Conservation (phyloP, 2,888 invertebrate species). For the Argyra leucocephala region DNA sequence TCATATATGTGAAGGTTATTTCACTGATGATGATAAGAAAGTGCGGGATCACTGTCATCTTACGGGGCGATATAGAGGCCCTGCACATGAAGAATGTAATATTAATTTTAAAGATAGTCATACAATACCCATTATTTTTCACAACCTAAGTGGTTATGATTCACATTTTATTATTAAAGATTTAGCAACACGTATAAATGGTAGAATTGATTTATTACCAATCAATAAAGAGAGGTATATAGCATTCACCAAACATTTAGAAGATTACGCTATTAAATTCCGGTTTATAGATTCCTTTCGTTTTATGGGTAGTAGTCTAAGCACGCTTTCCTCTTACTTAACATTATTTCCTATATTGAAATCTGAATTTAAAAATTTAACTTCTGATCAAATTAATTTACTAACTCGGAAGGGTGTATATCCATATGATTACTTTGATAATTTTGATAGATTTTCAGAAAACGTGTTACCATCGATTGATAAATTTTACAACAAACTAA, state of each 20-base stretch:
- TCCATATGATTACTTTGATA: conserved; percentile 31
- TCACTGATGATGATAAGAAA: conserved; percentile 4
- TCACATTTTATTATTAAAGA: conserved; percentile 21
- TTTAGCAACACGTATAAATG: conserved; percentile 9
- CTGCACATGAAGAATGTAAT: conserved; percentile 24
- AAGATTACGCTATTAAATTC: conserved; percentile 8
- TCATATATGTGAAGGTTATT: conserved; percentile 14
- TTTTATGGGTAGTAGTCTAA: conserved; percentile 16
- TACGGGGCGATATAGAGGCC: conserved; percentile 21
- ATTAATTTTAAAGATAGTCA: conserved; percentile 20
- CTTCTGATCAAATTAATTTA: conserved; percentile 20
- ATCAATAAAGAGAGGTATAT: neutral
- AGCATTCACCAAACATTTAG: neutral
- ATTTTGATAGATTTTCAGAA: conserved; percentile 22
- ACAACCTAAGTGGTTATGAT: conserved; percentile 26
- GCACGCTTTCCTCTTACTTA: conserved; percentile 12
- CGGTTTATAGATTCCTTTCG: conserved; percentile 19
- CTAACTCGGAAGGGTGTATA: conserved; percentile 30
- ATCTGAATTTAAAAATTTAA: neutral
- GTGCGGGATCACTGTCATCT: conserved; percentile 23
- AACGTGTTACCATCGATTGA: conserved; percentile 21
- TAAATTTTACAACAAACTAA: conserved; percentile 25
- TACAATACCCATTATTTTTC: conserved; percentile 24
- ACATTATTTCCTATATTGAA: neutral
- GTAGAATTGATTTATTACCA: neutral